Evolutionary conservation across 2,797 vertebrate species (phyloP).

Genomic region (Sebastes dallii): DNA sequence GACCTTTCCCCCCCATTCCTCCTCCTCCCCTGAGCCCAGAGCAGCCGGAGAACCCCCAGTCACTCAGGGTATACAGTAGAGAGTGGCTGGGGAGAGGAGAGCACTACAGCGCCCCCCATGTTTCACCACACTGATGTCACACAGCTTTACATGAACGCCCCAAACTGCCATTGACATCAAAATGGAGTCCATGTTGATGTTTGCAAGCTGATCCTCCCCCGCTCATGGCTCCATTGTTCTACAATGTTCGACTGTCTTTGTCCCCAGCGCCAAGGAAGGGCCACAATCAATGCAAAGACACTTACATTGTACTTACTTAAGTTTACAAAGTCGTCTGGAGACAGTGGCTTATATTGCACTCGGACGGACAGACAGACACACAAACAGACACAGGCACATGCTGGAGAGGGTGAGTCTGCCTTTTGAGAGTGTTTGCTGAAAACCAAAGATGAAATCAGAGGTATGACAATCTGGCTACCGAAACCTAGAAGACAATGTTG

Average conservation of each 20-base stretch:
- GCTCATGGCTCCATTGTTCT: conserved; percentile 64
- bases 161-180: conserved; percentile 78
- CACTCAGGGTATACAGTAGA: conserved; percentile 60
- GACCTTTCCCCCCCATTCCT: not conserved
- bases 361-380: conserved; percentile 65
- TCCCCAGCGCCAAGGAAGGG: conserved; percentile 81
- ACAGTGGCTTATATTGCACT: conserved; percentile 78
- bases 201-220: conserved; percentile 52
- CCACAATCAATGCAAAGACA: conserved; percentile 82
- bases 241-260: conserved; percentile 79
- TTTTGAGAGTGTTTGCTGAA: conserved; percentile 75
- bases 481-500: conserved; percentile 74
- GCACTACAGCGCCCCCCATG: conserved; percentile 56
- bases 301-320: conserved; percentile 71
- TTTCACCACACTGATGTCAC: conserved; percentile 56
- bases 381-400: conserved; percentile 73
- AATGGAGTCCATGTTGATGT: conserved; percentile 71
- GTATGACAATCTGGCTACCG: conserved; percentile 82
- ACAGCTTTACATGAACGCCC: conserved; percentile 64
- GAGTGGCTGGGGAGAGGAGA: conserved; percentile 59
- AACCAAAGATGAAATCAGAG: conserved; percentile 84
- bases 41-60: conserved; percentile 46
- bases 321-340: conserved; percentile 81
- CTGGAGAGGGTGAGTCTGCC: conserved; percentile 71
- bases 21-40: conserved; percentile 7